A percentile compares a stretch with the other conserved stretches of the same genome.
Evolutionary conservation across 1,140 invertebrate genomes (phyloP).

Genomic region (Drosophila chauvacae): DNA sequence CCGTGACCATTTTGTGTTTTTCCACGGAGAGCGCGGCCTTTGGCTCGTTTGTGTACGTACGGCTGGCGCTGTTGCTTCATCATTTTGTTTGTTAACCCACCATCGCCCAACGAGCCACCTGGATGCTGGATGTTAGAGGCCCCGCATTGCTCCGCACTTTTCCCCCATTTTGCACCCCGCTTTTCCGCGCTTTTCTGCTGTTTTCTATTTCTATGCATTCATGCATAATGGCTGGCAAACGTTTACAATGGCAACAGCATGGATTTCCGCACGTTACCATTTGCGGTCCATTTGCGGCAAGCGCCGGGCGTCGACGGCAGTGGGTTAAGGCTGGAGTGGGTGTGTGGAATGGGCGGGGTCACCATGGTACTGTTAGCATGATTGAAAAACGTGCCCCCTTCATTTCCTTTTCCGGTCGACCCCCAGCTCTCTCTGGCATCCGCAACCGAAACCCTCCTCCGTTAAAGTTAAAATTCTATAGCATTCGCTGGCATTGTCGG

Average conservation of each 20-base stretch:
- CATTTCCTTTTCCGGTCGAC: constrained; percentile 26
- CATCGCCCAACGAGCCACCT: constrained; percentile 35
- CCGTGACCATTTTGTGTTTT: constrained; percentile 21
- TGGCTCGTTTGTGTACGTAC: constrained; percentile 47
- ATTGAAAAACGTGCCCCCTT: constrained; percentile 75
- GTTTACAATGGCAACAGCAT: constrained; percentile 77
- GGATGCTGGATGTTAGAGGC: constrained; percentile 1
- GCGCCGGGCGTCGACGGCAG: constrained; percentile 4
- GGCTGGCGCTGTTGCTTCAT: constrained; percentile 65
- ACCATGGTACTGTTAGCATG: constrained; percentile 73
- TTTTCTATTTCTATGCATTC: constrained; percentile 74
- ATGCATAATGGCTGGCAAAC: constrained; percentile 79
- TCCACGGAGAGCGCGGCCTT: constrained; percentile 27
- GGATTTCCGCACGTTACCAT: constrained; percentile 78
- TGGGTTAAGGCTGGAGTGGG: neutral
- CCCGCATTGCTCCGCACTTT: neutral
- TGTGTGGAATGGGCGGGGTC: constrained; percentile 13
- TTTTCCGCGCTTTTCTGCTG: constrained; percentile 13
- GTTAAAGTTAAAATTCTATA: constrained; percentile 65
- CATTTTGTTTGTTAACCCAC: constrained; percentile 66
- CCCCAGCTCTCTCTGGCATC: neutral
- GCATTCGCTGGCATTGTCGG: constrained; percentile 65
- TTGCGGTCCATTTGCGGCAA: constrained; percentile 76
- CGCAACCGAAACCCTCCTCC: neutral
- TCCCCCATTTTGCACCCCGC: neutral